Evolutionary conservation across 2,888 invertebrate genomes (phyloP), one percentile per base, ranked within the genome.

Genomic region (Strigamia crassipes): DNA sequence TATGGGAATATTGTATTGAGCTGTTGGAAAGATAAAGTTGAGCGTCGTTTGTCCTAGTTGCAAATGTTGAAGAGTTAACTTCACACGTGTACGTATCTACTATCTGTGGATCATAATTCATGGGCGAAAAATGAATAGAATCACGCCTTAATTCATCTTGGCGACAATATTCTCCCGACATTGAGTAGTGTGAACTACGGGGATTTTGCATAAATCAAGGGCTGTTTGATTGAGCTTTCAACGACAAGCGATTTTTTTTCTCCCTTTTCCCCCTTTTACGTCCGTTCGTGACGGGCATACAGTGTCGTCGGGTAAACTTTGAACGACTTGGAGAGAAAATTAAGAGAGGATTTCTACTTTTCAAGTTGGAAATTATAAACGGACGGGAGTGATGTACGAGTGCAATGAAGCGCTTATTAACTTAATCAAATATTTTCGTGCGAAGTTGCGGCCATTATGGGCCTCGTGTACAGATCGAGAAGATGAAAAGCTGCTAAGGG

Each of bases 181-280:
- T 73, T 73, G 73, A 73, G n/a, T 23, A 73, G 27, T 73, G 73
- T 73, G 73, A 73, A 73, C 73, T 73, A 27, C 73, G 27, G 73
- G 73, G 73, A 73, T 73, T 73, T 73, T 73, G 73, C 73, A 73
- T 73, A 73, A 73, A 73, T 73, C 73, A 73, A 73, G 73, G 27
- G 73, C 73, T 31, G 73, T 73, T 73, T 73, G 73, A 73, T 73
- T 73, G 73, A 73, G 73, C 73, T n/a, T 73, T 27, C 27, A 31
- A 73, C 73, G 73, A 73, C 73, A 73, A 73, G 15, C 73, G 73
- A 73, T 73, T 73, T 73, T 73, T 31, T 27, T 13, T 18, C 18
- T 18, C 10, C 61, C 10, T 73, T 27, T 27, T 15, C 73, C 73
- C 73, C 73, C 73, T 73, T 73, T 73, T 73, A 73, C 31, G 73